phyloP scores from a whole-genome alignment of 2,113 vertebrate species.

The Eretmochelys imbricata region DNA sequence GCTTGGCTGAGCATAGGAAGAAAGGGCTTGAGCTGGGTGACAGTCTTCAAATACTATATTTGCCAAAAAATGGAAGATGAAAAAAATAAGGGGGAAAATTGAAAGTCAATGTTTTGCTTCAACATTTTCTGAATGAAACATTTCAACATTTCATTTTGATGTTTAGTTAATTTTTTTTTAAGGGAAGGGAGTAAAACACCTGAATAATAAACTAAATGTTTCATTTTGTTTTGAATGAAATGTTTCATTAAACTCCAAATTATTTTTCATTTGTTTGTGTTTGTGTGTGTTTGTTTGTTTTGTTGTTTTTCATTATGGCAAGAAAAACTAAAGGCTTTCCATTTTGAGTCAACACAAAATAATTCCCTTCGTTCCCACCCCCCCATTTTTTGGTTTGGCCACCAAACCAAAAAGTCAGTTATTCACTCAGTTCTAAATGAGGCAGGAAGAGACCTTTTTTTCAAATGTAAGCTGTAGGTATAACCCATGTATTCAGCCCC shows the following conservation, averaged over 20 bases:
- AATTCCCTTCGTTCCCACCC: not conserved
- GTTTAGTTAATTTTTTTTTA: not conserved
- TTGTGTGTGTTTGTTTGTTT: too few relatives aligned
- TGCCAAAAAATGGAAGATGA: not conserved
- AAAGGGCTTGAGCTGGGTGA: too few relatives aligned
- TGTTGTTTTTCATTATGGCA: not conserved
- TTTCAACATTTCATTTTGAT: not conserved
- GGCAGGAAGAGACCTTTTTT: not conserved
- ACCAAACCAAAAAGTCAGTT: not conserved
- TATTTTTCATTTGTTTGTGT: too few relatives aligned
- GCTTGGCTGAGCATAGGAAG: too few relatives aligned
- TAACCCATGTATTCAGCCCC: not conserved
- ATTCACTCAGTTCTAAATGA: not conserved
- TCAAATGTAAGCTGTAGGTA: accelerated
- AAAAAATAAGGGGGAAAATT: not conserved
- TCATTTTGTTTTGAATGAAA: not conserved
- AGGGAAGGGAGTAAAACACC: not conserved
- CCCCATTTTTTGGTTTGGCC: too few relatives aligned
- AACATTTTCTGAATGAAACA: not conserved
- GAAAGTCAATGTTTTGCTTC: not conserved
- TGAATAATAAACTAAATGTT: not conserved
- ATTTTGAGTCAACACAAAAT: not conserved
- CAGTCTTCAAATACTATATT: not conserved
- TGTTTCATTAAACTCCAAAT: not conserved
- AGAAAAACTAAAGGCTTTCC: not conserved